Base-by-base conservation (phyloP, 2,888 invertebrate genomes). In the Elmis aenea region DNA sequence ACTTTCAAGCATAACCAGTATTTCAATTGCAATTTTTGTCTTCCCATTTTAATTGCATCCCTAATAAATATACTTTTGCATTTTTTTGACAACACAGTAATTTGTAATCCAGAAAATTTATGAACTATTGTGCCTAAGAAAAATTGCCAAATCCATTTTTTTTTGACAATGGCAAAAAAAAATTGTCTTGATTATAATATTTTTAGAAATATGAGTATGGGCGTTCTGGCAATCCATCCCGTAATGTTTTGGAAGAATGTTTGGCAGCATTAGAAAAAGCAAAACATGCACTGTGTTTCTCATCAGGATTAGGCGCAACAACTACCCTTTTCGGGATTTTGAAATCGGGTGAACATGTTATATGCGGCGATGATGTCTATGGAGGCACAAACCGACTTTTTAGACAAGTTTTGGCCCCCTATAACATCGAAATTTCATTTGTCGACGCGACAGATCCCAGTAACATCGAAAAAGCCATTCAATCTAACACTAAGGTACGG, bases 201-300 rank as follows among this genome's bases (percentile, higher is more conserved):
- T 64, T 65, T 38, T 56, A 91, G 88, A 85, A 87, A 29, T 96
- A 74, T 66, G 94, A 94, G 52, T 97, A 97, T 66, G 85, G 89
- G 1, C 76, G 97, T 59, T 87, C 91, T 61, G 94, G 93, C 20
- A 99, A 99, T 70, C 97, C 99, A 13, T 88, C 92, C 0, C 75
- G 97, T 46, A 81, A 85, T 50, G 84, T 85, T 13, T 70, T 97
- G 38, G 95, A 99, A 69, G 75, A 79, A 50, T 91, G 92, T 59
- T 66, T 99, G 24, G 96, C 97, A 2, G 77, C 89, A 0, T 66
- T 97, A 39, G 99, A 99, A 60, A 81, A 82, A 51, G 97, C 84
- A 6, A 87, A 91, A 66, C 75, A 90, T 68, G 90, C 84, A 47
- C 57, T 87, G 13, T 70, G 81, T 24, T 97, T 89, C 70, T 73